A percentile compares a stretch with the other conserved stretches of the same genome.
Evolutionary conservation across 2,113 vertebrate genomes (phyloP).

Genomic region (Dendropsophus ebraccatus): DNA sequence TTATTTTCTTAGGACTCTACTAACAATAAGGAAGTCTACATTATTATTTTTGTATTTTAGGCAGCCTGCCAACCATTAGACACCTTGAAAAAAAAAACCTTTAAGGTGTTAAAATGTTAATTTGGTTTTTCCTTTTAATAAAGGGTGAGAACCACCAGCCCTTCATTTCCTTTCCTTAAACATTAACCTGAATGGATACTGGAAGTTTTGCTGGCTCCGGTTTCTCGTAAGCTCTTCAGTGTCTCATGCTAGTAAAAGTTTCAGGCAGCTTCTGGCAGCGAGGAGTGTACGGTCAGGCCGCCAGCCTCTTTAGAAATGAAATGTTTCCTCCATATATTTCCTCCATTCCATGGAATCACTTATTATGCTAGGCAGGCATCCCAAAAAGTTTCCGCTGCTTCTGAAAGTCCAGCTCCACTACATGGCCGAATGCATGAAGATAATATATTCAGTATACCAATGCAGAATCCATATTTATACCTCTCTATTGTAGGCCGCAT

Average conservation of each 20-base stretch:
- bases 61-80: background rate
- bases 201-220: background rate
- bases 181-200: background rate
- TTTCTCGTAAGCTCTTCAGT: background rate
- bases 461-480: background rate
- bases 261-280: background rate
- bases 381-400: constrained; percentile 17
- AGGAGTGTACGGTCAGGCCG: background rate
- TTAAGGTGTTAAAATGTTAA: background rate
- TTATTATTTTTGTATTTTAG: background rate
- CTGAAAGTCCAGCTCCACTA: background rate
- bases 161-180: background rate
- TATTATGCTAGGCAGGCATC: constrained; percentile 6
- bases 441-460: background rate
- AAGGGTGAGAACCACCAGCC: background rate
- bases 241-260: background rate
- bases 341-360: constrained; percentile 7
- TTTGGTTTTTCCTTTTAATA: background rate
- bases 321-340: constrained; percentile 11
- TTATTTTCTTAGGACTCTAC: background rate
- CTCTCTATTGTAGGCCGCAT: background rate
- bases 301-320: background rate
- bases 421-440: background rate
- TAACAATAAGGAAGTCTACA: background rate
- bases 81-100: background rate